These are phyloP conservation scores for Morelia viridis DNA, from an alignment of 2,797 vertebrate genomes.

Conservation along the genomic window DNA sequence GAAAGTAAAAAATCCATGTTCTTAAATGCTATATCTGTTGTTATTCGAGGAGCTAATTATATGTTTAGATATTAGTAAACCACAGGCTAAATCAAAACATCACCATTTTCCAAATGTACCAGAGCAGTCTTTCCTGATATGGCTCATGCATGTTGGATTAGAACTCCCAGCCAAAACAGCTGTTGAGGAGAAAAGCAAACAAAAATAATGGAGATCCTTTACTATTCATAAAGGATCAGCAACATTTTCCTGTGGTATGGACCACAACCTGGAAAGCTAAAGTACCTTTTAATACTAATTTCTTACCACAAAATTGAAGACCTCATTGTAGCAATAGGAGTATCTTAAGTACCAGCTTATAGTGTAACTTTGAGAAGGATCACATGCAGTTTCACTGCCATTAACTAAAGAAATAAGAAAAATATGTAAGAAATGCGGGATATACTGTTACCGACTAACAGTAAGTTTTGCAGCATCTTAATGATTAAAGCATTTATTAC, in stretches of 20 bases:
- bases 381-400: constrained; percentile 78
- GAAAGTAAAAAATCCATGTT: neutral
- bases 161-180: neutral
- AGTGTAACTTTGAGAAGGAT: constrained; percentile 79
- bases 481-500: neutral
- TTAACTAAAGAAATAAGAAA: constrained; percentile 75
- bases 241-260: neutral
- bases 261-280: neutral
- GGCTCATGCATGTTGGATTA: neutral
- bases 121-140: neutral
- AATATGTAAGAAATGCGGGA: constrained; percentile 20
- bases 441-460: neutral
- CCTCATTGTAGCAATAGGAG: constrained; percentile 93
- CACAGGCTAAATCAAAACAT: neutral
- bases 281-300: neutral
- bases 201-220: neutral
- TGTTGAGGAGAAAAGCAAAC: neutral
- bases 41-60: neutral
- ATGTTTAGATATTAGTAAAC: neutral
- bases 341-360: constrained; percentile 94
- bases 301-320: constrained; percentile 91
- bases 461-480: neutral
- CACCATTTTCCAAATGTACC: neutral
- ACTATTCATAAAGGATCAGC: neutral
- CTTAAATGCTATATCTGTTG: neutral